Conservation (phyloP, 2,888 invertebrate genomes). For the Junonia oenone region DNA sequence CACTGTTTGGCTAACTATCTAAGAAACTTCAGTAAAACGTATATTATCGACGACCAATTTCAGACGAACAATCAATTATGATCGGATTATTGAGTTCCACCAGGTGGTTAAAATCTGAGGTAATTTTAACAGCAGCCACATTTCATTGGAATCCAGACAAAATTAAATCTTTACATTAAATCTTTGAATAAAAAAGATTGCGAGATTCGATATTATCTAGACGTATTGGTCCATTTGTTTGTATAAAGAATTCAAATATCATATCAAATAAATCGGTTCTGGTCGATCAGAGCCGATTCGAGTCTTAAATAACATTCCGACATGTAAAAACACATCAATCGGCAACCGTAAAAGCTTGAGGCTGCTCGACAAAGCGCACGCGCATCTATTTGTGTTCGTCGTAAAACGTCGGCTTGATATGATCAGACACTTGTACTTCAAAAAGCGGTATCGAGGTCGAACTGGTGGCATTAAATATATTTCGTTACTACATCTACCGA, state of each 20-base stretch:
- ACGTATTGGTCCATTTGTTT: too few species aligned
- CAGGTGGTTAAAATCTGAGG: neutral
- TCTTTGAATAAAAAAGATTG: too few species aligned
- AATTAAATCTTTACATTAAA: neutral
- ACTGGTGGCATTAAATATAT: constrained; percentile 19
- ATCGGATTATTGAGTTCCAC: neutral
- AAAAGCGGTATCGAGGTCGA: constrained; percentile 37
- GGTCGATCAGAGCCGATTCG: neutral
- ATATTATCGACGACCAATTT: constrained; percentile 2
- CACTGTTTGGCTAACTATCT: constrained; percentile 30
- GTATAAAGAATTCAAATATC: neutral
- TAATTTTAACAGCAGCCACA: neutral
- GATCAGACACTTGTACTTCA: constrained; percentile 39
- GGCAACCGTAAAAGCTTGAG: constrained; percentile 19
- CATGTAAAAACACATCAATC: constrained; percentile 22
- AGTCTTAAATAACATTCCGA: constrained; percentile 5
- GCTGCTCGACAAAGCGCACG: constrained; percentile 33
- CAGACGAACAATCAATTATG: neutral
- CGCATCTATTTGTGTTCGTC: constrained; percentile 43
- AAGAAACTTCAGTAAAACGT: constrained; percentile 20
- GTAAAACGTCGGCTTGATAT: constrained; percentile 42
- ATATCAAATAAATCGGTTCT: neutral
- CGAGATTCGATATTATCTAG: too few species aligned
- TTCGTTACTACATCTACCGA: constrained; percentile 16
- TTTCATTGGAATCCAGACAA: neutral